These are phyloP conservation scores for Apamea crenata DNA, from an alignment of 2,888 invertebrate genomes.

Conservation along the genomic window DNA sequence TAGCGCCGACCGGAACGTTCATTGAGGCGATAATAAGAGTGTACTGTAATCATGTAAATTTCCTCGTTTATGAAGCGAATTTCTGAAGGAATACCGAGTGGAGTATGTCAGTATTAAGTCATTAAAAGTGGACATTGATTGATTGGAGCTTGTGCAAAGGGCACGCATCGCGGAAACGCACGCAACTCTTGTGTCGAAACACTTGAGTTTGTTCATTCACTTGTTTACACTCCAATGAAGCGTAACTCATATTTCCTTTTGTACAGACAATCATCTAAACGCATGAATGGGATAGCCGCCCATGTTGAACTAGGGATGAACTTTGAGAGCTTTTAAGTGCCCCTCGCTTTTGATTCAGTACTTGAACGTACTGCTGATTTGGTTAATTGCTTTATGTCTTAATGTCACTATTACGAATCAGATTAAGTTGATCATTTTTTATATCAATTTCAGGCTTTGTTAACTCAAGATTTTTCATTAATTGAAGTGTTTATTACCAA, in stretches of 20 bases:
- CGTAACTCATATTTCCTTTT: conserved; percentile 55
- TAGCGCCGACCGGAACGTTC: conserved; percentile 75
- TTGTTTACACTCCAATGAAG: conserved; percentile 61
- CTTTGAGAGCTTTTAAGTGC: conserved; percentile 43
- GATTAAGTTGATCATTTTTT: background rate
- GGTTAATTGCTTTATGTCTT: conserved; percentile 45
- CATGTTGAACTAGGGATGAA: conserved; percentile 39
- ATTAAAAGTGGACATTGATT: conserved; percentile 87
- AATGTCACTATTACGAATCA: conserved; percentile 27
- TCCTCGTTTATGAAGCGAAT: conserved; percentile 80
- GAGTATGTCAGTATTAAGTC: conserved; percentile 87
- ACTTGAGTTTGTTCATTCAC: conserved; percentile 67
- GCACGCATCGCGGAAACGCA: conserved; percentile 85
- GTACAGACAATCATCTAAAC: conserved; percentile 49
- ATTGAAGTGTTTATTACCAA: too few relatives aligned
- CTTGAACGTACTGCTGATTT: conserved; percentile 42
- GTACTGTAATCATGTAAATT: conserved; percentile 80
- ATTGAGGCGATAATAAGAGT: conserved; percentile 80
- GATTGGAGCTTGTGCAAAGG: conserved; percentile 82
- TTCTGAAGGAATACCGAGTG: conserved; percentile 75
- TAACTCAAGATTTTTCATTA: background rate
- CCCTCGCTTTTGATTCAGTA: conserved; percentile 33
- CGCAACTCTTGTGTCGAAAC: conserved; percentile 78
- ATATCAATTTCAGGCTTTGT: background rate
- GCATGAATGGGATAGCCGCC: conserved; percentile 46